Evolutionary conservation across 2,797 vertebrate species (phyloP).

Genomic region (Schizopygopsis pylzovi): DNA sequence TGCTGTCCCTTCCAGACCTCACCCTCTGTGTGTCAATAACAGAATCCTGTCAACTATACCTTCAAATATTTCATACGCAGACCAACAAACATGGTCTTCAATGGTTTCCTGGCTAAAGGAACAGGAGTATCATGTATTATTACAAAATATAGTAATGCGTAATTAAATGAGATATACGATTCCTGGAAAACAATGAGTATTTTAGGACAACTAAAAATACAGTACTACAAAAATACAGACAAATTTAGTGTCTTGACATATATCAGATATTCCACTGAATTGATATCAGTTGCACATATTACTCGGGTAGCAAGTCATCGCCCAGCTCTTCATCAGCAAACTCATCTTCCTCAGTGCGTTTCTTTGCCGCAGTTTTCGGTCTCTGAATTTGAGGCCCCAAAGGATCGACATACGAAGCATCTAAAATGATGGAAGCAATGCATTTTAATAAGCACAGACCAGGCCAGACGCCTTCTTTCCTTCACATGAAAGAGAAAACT

Average conservation of each 20-base stretch:
- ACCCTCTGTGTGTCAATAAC: slow-evolving; percentile 74
- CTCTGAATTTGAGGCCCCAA: slow-evolving; percentile 93
- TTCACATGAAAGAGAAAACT: neutral
- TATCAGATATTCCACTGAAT: neutral
- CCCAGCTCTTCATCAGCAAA: slow-evolving; percentile 95
- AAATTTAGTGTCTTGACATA: neutral
- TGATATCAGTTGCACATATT: slow-evolving; percentile 42
- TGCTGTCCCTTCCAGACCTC: slow-evolving; percentile 89
- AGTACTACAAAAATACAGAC: neutral
- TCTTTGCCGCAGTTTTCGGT: slow-evolving; percentile 92
- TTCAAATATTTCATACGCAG: neutral
- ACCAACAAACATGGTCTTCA: neutral
- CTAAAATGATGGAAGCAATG: slow-evolving; percentile 68
- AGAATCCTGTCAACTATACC: neutral
- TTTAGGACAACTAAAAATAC: no score
- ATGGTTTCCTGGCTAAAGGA: slow-evolving; percentile 11
- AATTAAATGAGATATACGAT: neutral
- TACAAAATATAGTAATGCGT: neutral
- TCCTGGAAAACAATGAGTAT: neutral
- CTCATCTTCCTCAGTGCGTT: slow-evolving; percentile 87
- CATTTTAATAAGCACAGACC: neutral
- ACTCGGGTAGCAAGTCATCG: slow-evolving; percentile 94
- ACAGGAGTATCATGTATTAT: neutral
- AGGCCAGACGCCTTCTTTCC: neutral
- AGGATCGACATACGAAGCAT: slow-evolving; percentile 91